Evolutionary conservation across 2,113 vertebrate species (phyloP).

Genomic region (Anser brachyrhynchus): DNA sequence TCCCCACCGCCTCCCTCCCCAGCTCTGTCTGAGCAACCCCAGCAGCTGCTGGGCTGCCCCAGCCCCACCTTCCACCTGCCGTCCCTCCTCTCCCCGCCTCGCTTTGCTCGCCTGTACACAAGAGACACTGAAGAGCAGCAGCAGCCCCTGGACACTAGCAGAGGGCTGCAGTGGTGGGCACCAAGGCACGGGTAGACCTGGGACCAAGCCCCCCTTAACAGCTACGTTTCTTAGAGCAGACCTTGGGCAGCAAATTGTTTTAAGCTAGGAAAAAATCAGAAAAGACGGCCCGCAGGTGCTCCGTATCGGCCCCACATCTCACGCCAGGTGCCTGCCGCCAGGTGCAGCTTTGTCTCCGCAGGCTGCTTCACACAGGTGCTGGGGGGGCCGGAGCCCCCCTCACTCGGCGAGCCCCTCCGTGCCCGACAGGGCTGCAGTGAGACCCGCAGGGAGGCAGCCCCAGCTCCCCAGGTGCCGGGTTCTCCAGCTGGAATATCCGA

Average conservation of each 20-base stretch:
- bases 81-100: background rate
- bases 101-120: rapidly evolving
- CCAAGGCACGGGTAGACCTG: rapidly evolving
- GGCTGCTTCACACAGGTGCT: background rate
- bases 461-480: no score
- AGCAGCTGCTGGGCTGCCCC: slow-evolving; percentile 66
- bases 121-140: background rate
- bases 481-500: no score
- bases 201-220: rapidly evolving
- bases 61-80: background rate
- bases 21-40: slow-evolving; percentile 47
- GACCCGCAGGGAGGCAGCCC: background rate
- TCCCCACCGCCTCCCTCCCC: background rate
- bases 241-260: background rate
- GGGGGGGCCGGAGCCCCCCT: background rate
- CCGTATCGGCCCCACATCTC: background rate
- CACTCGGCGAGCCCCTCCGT: rapidly evolving
- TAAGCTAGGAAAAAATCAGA: background rate
- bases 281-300: background rate
- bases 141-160: rapidly evolving
- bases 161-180: background rate
- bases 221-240: rapidly evolving
- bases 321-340: background rate
- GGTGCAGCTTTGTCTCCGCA: background rate
- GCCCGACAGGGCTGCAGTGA: background rate